Conservation (phyloP, 1,140 invertebrate species). For the Zaprionus capensis region DNA sequence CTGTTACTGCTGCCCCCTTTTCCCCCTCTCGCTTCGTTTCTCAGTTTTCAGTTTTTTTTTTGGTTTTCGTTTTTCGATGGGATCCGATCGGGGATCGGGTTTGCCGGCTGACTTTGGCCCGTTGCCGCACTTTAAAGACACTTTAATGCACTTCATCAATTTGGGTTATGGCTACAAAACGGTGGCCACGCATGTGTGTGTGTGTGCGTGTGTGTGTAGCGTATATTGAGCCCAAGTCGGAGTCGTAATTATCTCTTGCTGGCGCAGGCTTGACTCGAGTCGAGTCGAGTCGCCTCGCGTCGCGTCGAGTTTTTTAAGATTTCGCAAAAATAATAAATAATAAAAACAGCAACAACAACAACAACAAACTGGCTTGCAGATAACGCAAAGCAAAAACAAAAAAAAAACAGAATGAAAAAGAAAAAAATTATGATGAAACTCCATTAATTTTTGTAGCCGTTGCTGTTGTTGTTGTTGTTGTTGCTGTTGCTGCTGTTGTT, state of each 20-base stretch:
- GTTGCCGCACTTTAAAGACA: slow-evolving; percentile 67
- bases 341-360: slow-evolving; percentile 59
- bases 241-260: slow-evolving; percentile 58
- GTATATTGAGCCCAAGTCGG: slow-evolving; percentile 12
- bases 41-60: background rate
- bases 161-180: slow-evolving; percentile 66
- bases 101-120: slow-evolving; percentile 4
- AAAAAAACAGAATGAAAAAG: slow-evolving; percentile 45
- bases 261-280: slow-evolving; percentile 40
- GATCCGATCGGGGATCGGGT: background rate
- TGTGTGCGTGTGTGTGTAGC: background rate
- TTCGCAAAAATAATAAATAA: slow-evolving; percentile 75
- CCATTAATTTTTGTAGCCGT: slow-evolving; percentile 75
- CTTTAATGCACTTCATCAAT: slow-evolving; percentile 79
- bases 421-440: slow-evolving; percentile 80
- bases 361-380: slow-evolving; percentile 48
- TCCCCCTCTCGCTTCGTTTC: background rate
- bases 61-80: background rate
- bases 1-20: background rate
- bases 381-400: slow-evolving; percentile 17
- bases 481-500: slow-evolving; percentile 18
- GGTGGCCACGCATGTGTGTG: slow-evolving; percentile 13
- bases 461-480: slow-evolving; percentile 19
- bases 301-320: slow-evolving; percentile 51
- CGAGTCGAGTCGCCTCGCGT: slow-evolving; percentile 16